phyloP scores from a whole-genome alignment of 2,113 vertebrate species.

The Murina feae region DNA sequence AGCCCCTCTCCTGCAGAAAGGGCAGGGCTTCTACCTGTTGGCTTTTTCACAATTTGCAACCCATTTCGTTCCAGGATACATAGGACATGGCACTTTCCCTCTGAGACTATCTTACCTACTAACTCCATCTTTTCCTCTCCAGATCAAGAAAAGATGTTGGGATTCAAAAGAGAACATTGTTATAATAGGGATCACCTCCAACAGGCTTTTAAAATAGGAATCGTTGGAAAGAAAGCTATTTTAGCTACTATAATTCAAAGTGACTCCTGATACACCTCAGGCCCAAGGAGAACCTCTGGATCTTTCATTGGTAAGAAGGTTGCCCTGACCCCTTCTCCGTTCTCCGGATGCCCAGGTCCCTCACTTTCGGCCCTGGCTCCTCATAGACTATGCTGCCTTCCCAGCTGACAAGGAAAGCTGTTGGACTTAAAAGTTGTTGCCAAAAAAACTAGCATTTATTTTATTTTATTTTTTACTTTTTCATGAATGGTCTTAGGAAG shows the following conservation, averaged over 20 bases:
- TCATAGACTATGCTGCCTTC: neutral
- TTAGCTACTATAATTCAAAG: neutral
- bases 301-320: rapidly evolving
- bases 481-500: neutral
- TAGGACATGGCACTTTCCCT: neutral
- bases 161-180: neutral
- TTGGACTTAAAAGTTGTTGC: neutral
- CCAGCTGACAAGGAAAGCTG: neutral
- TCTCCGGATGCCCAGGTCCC: neutral
- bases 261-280: neutral
- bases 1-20: neutral
- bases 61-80: neutral
- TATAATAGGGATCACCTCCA: neutral
- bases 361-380: neutral
- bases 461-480: neutral
- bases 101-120: neutral
- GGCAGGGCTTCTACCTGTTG: neutral
- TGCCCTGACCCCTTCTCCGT: neutral
- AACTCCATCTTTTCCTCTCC: neutral
- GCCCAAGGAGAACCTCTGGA: neutral
- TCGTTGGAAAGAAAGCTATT: neutral
- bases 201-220: neutral
- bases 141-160: neutral
- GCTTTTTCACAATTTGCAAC: neutral
- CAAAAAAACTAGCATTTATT: neutral